Conservation (phyloP, 1,140 invertebrate species). For the Hermetia illucens region DNA sequence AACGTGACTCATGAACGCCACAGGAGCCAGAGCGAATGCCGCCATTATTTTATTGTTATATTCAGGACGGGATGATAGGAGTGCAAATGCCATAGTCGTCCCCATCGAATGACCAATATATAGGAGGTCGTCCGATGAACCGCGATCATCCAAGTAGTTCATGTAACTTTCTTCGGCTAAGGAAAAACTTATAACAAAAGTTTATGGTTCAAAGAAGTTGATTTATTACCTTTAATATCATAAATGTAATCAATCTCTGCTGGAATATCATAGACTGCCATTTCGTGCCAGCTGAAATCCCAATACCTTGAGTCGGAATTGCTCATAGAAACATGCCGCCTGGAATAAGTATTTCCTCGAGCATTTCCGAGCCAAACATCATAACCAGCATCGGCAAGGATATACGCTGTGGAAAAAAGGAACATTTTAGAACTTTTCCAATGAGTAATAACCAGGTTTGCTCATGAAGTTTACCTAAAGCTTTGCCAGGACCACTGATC, state of each 20-base stretch:
- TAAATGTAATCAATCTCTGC: slow-evolving; percentile 51
- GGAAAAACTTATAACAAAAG: too few relatives aligned
- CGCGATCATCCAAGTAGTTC: slow-evolving; percentile 12
- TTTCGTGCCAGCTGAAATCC: slow-evolving; percentile 42
- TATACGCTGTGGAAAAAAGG: slow-evolving; percentile 37
- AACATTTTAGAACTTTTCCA: too few relatives aligned
- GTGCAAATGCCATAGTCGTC: slow-evolving; percentile 39
- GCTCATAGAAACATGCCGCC: slow-evolving; percentile 32
- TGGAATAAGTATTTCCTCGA: slow-evolving; percentile 45
- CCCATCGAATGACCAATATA: slow-evolving; percentile 54
- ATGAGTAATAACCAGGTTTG: too few relatives aligned
- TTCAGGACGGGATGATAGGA: slow-evolving; percentile 37
- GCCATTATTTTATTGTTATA: slow-evolving; percentile 43
- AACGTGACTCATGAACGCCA: slow-evolving; percentile 37
- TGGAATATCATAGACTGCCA: slow-evolving; percentile 54
- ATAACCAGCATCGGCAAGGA: slow-evolving; percentile 46
- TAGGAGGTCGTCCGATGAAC: slow-evolving; percentile 29
- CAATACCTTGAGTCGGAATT: slow-evolving; percentile 10
- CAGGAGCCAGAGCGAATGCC: slow-evolving; percentile 45
- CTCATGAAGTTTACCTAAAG: slow-evolving; percentile 13
- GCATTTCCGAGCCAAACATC: slow-evolving; percentile 58
- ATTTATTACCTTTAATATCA: too few relatives aligned
- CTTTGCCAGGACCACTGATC: slow-evolving; percentile 41
- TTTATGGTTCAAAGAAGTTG: too few relatives aligned
- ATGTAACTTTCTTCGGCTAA: slow-evolving; percentile 5